These are phyloP conservation scores for Stercorarius parasiticus DNA, from an alignment of 2,113 vertebrate genomes.

Conservation along the genomic window DNA sequence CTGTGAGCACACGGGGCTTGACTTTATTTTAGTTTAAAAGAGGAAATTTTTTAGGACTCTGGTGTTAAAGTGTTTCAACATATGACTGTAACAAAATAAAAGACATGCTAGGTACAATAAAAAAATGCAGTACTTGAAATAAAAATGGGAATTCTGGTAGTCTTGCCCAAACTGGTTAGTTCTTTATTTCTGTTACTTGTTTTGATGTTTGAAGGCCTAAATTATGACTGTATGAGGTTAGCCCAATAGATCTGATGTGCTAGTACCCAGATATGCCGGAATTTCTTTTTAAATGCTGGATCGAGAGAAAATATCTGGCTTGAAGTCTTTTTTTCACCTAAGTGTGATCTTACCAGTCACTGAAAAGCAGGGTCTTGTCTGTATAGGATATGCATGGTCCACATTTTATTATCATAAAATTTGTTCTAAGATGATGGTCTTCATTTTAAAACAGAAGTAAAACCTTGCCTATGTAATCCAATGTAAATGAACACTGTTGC, in stretches of 20 bases:
- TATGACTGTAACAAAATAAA: conserved; percentile 18
- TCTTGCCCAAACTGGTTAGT: not conserved
- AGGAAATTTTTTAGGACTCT: not conserved
- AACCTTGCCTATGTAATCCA: not conserved
- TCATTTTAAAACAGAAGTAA: not conserved
- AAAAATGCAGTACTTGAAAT: not conserved
- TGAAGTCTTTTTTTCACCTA: not conserved
- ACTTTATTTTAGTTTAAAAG: conserved; percentile 14
- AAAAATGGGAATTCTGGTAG: not conserved
- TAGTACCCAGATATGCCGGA: not conserved
- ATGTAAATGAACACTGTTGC: not conserved
- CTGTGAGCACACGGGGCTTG: not conserved
- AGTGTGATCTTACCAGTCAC: not conserved
- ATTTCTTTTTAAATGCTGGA: not conserved
- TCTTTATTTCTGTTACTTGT: not conserved
- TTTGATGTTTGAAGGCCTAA: not conserved
- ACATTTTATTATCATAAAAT: not conserved
- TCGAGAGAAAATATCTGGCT: not conserved
- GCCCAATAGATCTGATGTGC: not conserved
- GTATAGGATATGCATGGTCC: not conserved
- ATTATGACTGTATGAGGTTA: not conserved
- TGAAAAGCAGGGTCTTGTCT: not conserved
- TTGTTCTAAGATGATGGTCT: not conserved
- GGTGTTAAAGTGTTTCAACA: not conserved
- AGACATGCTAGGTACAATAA: not conserved